Percentiles rank a stretch among this genome's conserved stretches.
These are phyloP conservation scores for Eupithecia pulchellata DNA, from an alignment of 2,888 invertebrate genomes.

Conservation along the genomic window DNA sequence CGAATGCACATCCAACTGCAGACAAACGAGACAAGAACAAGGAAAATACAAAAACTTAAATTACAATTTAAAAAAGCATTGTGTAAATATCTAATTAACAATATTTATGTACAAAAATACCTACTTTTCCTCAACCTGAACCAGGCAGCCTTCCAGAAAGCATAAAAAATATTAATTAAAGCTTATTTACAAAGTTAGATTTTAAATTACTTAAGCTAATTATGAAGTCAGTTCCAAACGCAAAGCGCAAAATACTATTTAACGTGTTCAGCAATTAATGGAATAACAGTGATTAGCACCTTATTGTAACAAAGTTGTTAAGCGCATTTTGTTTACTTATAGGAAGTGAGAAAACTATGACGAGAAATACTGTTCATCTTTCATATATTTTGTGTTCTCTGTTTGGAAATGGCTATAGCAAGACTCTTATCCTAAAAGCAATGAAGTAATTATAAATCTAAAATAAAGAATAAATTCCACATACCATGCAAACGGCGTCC, in stretches of 20 bases:
- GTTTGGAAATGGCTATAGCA: neutral
- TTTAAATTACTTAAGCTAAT: neutral
- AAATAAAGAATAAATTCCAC: slow-evolving; percentile 22
- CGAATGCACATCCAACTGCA: neutral
- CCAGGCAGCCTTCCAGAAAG: slow-evolving; percentile 38
- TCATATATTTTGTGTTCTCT: neutral
- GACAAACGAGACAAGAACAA: neutral
- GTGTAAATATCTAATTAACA: neutral
- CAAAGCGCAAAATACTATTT: neutral
- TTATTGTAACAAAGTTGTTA: neutral
- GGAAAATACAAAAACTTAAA: neutral
- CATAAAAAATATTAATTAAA: slow-evolving; percentile 28
- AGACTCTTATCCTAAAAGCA: neutral
- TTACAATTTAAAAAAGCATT: neutral
- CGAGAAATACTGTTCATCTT: neutral
- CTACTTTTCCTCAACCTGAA: slow-evolving; percentile 41
- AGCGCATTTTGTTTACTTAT: neutral
- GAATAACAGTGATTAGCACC: neutral
- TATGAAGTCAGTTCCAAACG: neutral
- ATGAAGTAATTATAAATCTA: neutral
- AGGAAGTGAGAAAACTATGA: neutral
- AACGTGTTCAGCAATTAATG: neutral
- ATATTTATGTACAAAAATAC: slow-evolving; percentile 24
- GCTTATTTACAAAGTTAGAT: neutral
- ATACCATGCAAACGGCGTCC: slow-evolving; percentile 38